These are phyloP conservation scores for Drosophila ogumai DNA, from an alignment of 1,140 invertebrate genomes.

Conservation along the genomic window DNA sequence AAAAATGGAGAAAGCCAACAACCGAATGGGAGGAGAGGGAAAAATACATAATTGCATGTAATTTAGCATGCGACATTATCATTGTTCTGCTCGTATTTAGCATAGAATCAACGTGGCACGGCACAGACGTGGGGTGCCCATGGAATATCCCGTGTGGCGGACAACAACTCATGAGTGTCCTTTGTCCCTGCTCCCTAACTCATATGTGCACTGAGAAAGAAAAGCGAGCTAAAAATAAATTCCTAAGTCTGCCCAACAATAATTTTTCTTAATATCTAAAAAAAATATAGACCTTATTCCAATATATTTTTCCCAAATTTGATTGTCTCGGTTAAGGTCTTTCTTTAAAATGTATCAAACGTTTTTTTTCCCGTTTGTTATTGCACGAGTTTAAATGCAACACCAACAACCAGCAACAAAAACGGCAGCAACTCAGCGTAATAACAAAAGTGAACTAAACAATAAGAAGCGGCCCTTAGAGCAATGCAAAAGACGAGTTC, in stretches of 20 bases:
- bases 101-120: conserved; percentile 63
- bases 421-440: conserved; percentile 51
- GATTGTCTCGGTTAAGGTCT: neutral
- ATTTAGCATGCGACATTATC: conserved; percentile 83
- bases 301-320: too few relatives aligned
- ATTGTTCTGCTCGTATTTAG: conserved; percentile 75
- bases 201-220: conserved; percentile 4
- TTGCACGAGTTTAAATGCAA: conserved; percentile 74
- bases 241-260: too few relatives aligned
- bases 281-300: too few relatives aligned
- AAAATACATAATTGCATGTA: conserved; percentile 83
- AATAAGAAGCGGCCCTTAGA: conserved; percentile 58
- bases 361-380: conserved; percentile 3
- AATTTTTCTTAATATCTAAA: neutral
- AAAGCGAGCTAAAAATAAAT: too few relatives aligned
- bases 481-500: conserved; percentile 61
- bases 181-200: conserved; percentile 34
- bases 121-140: conserved; percentile 9
- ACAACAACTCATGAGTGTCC: conserved; percentile 51
- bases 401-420: conserved; percentile 26
- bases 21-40: conserved; percentile 33
- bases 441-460: conserved; percentile 78
- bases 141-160: conserved; percentile 22
- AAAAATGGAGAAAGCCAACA: conserved; percentile 21
- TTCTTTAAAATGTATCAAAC: neutral